Percentiles rank a stretch among this genome's conserved stretches.
These are phyloP conservation scores for Condylura cristata DNA, from an alignment of 2,113 vertebrate genomes.

Conservation along the genomic window DNA sequence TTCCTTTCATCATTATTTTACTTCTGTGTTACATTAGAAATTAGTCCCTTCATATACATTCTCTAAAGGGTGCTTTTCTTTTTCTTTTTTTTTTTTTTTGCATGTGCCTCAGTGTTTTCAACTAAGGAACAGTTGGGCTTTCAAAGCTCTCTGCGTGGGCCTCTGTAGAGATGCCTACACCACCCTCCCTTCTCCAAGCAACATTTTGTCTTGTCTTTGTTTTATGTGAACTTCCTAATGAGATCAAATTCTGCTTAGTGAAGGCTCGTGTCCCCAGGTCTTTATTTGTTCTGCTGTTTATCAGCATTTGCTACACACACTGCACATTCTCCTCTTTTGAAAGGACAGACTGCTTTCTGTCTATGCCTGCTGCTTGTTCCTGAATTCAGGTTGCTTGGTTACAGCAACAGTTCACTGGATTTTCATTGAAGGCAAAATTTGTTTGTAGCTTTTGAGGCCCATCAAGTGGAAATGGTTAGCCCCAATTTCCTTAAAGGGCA, in stretches of 20 bases:
- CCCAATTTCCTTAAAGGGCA: constrained; percentile 74
- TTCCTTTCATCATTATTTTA: constrained; percentile 8
- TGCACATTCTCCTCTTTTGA: constrained; percentile 3
- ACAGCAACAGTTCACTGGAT: constrained; percentile 78
- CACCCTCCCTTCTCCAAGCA: not conserved
- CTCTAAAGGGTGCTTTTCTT: not conserved
- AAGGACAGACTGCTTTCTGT: constrained; percentile 66
- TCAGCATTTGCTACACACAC: constrained; percentile 49
- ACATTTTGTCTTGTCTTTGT: constrained; percentile 28
- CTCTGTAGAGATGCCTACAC: not conserved
- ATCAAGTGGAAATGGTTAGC: constrained; percentile 82
- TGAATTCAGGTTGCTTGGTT: constrained; percentile 82
- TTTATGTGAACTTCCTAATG: constrained; percentile 64
- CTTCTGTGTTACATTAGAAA: not conserved
- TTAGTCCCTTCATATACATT: not conserved
- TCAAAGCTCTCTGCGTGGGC: not conserved
- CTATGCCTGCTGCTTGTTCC: constrained; percentile 57
- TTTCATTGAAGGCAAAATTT: constrained; percentile 77
- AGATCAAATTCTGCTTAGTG: constrained; percentile 68
- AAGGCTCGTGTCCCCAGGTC: constrained; percentile 39
- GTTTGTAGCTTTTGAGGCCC: constrained; percentile 78
- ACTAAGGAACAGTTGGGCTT: not conserved
- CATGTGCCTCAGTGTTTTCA: constrained; percentile 9
- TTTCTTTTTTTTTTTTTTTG: too few relatives aligned
- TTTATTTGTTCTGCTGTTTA: constrained; percentile 61